These are phyloP conservation scores for Epirrhoe alternata DNA, from an alignment of 2,888 invertebrate genomes.

Conservation along the genomic window DNA sequence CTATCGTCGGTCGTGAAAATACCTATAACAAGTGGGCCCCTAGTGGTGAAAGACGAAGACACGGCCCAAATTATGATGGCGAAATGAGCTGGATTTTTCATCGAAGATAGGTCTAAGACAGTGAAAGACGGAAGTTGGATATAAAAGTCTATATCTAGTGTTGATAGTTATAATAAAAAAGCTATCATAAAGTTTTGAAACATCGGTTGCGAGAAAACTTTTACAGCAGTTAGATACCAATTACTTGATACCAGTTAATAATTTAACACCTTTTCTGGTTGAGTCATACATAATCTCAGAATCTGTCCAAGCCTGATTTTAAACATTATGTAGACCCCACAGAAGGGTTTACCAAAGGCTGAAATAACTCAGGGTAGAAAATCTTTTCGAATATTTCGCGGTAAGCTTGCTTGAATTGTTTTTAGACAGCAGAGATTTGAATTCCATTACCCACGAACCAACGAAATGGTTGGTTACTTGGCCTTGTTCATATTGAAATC, in stretches of 20 bases:
- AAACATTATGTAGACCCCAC: slow-evolving; percentile 16
- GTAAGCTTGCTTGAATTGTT: slow-evolving; percentile 6
- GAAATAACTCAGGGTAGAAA: slow-evolving; percentile 14
- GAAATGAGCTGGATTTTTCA: too few species aligned
- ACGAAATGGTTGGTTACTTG: neutral
- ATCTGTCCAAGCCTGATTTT: slow-evolving; percentile 8
- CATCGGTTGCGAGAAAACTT: slow-evolving; percentile 31
- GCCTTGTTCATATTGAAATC: neutral
- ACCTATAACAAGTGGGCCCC: too few species aligned
- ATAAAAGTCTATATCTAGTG: too few species aligned
- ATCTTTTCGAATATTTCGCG: slow-evolving; percentile 18
- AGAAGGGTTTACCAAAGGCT: slow-evolving; percentile 17
- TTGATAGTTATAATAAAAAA: slow-evolving; percentile 5
- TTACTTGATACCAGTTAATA: neutral
- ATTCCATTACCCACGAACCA: neutral
- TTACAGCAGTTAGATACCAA: slow-evolving; percentile 13
- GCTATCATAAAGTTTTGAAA: slow-evolving; percentile 25
- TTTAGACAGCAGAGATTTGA: slow-evolving; percentile 3
- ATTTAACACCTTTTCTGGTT: neutral
- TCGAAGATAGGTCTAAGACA: too few species aligned
- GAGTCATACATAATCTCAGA: slow-evolving; percentile 6
- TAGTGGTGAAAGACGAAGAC: too few species aligned
- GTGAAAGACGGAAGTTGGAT: too few species aligned
- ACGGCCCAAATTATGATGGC: too few species aligned
- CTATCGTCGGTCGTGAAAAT: too few species aligned